These are phyloP conservation scores for Tetranychus urticae DNA, from an alignment of 1,140 invertebrate species.

Conservation along the genomic window DNA sequence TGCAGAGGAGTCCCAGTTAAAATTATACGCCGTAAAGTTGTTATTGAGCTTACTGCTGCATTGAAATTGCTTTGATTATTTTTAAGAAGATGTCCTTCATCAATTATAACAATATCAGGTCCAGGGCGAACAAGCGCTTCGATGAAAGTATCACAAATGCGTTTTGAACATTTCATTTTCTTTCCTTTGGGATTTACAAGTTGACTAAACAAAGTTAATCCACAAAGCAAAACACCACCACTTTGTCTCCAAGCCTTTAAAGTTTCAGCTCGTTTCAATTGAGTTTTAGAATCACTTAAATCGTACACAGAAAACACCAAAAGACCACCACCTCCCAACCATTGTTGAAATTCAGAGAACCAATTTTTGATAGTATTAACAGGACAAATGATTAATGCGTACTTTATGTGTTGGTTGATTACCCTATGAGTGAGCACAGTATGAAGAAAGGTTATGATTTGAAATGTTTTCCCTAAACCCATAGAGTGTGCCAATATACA, in stretches of 20 bases:
- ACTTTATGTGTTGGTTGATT: constrained; percentile 35
- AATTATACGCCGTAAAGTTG: constrained; percentile 54
- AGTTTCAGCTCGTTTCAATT: constrained; percentile 24
- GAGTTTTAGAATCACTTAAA: background rate
- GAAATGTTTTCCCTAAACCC: constrained; percentile 38
- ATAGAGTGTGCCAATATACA: constrained; percentile 82
- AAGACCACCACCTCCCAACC: constrained; percentile 38
- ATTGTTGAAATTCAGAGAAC: constrained; percentile 71
- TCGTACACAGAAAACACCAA: background rate
- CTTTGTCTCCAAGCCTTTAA: constrained; percentile 50
- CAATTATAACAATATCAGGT: constrained; percentile 43
- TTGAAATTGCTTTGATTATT: constrained; percentile 60
- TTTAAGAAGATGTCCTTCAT: constrained; percentile 80
- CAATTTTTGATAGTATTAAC: constrained; percentile 88
- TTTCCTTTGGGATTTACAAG: constrained; percentile 31
- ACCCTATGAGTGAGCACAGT: constrained; percentile 44
- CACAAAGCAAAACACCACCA: constrained; percentile 82
- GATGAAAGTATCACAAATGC: constrained; percentile 13
- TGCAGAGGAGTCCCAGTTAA: constrained; percentile 85
- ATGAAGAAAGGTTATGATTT: constrained; percentile 62
- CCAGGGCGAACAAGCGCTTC: constrained; percentile 46
- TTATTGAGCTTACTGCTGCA: constrained; percentile 72
- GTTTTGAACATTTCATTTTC: constrained; percentile 14
- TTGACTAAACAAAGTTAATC: constrained; percentile 82
- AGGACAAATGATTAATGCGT: constrained; percentile 71